Evolutionary conservation across 2,888 invertebrate species (phyloP), one percentile per base, ranked within the genome.

Genomic region (Aphidoletes aphidimyza): DNA sequence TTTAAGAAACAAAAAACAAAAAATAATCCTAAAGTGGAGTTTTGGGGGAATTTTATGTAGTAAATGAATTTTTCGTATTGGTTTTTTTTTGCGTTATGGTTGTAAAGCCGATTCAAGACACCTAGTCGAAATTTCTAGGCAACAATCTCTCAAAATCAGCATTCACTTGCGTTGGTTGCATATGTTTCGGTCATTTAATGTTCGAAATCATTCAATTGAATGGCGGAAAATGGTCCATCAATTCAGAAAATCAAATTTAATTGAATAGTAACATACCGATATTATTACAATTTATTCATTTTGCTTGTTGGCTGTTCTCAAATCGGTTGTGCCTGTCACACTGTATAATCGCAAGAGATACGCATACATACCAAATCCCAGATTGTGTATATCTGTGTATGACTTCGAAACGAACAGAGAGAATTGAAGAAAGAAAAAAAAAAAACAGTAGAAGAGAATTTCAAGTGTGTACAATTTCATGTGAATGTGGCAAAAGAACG

Each of bases 291-390:
- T 69, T 34, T 54, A 8, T 39, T 39, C 11, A 8, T 39, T 39
- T 39, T 39, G 39, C 39, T 39, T 19, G 2, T 30, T 30, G 11
- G n/a, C n/a, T n/a, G n/a, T n/a, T n/a, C 14, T 30, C 34, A 9
- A 69, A 30, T 69, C 69, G 69, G 69, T 69, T 30, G 69, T 69
- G 69, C 69, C 69, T 69, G 69, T 69, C 69, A 69, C 69, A 69
- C 69, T 69, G 30, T 34, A 30, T 69, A 14, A 30, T n/a, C n/a
- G n/a, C n/a, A 69, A 30, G 30, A 22, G 14, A 54, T 54, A 69
- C 69, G 69, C 69, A 69, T 69, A 69, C 69, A 69, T 14, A 54
- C 30, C n/a, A n/a, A n/a, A n/a, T n/a, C n/a, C n/a, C n/a, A n/a
- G n/a, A n/a, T n/a, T n/a, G n/a, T n/a, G n/a, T n/a, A n/a, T n/a